A percentile compares a stretch with the other conserved stretches of the same genome.
These are phyloP conservation scores for Apis cerana DNA, from an alignment of 1,140 invertebrate genomes.

Conservation along the genomic window DNA sequence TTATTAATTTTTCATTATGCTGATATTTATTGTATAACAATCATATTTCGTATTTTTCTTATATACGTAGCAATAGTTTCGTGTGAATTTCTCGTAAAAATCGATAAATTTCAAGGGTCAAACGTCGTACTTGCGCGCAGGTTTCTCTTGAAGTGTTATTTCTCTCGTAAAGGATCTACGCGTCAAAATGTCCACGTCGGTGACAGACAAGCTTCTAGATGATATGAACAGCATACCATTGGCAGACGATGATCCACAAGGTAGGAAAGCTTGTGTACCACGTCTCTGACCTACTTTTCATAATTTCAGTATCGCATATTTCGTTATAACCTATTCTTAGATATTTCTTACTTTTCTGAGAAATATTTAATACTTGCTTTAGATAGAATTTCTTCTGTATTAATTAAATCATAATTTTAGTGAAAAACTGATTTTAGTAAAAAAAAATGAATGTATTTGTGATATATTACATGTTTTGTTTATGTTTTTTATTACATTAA, in stretches of 20 bases:
- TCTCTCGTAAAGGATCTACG: slow-evolving; percentile 24
- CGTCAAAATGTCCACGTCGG: slow-evolving; percentile 74
- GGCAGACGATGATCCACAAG: slow-evolving; percentile 94
- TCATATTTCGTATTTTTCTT: neutral
- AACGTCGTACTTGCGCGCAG: slow-evolving; percentile 50
- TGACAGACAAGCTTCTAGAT: slow-evolving; percentile 86
- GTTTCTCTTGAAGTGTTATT: slow-evolving; percentile 31
- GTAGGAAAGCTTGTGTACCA: slow-evolving; percentile 74
- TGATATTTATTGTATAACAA: neutral
- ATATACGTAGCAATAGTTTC: neutral
- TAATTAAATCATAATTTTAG: neutral
- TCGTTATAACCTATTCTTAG: slow-evolving; percentile 36
- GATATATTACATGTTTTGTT: too few species aligned
- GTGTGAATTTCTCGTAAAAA: slow-evolving; percentile 10
- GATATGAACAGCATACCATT: slow-evolving; percentile 91
- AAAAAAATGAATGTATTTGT: too few species aligned
- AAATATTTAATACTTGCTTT: slow-evolving; percentile 2
- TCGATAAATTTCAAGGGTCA: slow-evolving; percentile 52
- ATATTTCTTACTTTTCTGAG: neutral
- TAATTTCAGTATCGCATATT: neutral
- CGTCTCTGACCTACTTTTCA: neutral
- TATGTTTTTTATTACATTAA: too few species aligned
- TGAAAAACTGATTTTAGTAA: neutral
- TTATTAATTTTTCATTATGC: neutral
- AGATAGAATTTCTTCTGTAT: too few species aligned